Conservation (phyloP, 2,888 invertebrate genomes). For the Homarus gammarus region DNA sequence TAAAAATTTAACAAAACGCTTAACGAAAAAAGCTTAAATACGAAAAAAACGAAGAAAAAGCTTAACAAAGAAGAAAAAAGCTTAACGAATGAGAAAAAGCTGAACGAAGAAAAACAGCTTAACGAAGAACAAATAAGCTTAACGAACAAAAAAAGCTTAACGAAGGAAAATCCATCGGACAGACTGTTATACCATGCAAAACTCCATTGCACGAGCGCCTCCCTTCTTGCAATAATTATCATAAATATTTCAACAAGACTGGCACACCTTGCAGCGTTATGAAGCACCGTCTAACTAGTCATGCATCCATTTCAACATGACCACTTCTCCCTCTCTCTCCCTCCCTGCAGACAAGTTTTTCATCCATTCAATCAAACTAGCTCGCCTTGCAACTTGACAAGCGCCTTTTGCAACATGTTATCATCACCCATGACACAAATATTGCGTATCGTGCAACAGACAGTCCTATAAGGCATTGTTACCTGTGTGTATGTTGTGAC, state of each 20-base stretch:
- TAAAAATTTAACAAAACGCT: too few relatives aligned
- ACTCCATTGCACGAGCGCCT: neutral
- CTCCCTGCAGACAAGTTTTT: neutral
- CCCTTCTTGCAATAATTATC: neutral
- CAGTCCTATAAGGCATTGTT: too few relatives aligned
- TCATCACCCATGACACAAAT: neutral
- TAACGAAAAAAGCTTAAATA: too few relatives aligned
- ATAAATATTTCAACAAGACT: constrained; percentile 5
- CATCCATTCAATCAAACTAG: neutral
- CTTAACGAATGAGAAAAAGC: too few relatives aligned
- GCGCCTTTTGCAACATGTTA: neutral
- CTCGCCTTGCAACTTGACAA: neutral
- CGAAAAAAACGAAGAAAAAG: too few relatives aligned
- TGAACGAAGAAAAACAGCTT: neutral
- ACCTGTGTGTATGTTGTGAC: too few relatives aligned
- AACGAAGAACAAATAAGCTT: neutral
- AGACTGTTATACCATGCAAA: too few relatives aligned
- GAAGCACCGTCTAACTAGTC: constrained; percentile 12
- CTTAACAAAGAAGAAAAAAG: too few relatives aligned
- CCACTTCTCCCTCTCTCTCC: too few relatives aligned
- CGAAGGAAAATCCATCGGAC: neutral
- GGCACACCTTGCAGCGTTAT: constrained; percentile 12
- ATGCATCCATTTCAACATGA: constrained; percentile 11
- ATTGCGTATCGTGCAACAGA: neutral
- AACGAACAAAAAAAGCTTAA: neutral